Percentiles rank a stretch among this genome's conserved stretches.
Conservation (phyloP, 2,113 vertebrate species). For the Cichladusa arquata region DNA sequence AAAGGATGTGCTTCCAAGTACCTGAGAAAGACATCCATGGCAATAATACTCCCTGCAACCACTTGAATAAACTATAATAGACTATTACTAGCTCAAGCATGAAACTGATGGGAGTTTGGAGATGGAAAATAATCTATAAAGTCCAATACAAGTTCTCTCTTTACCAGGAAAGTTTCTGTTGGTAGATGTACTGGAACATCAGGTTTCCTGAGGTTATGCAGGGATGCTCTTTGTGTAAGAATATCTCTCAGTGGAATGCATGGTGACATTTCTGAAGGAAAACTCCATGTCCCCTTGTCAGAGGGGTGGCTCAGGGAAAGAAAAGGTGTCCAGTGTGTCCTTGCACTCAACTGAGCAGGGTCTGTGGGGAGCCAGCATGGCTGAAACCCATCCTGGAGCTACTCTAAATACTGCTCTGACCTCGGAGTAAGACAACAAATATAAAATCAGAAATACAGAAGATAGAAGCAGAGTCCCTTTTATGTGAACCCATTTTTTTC, state of each 20-base stretch:
- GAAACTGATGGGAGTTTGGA: not conserved
- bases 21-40: not conserved
- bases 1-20: not conserved
- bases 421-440: not conserved
- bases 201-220: not conserved
- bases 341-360: not conserved
- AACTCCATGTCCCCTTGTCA: accelerated
- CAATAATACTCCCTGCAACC: not conserved
- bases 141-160: not conserved
- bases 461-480: not conserved
- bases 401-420: not conserved
- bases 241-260: not conserved
- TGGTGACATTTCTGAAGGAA: not conserved
- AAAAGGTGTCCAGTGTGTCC: not conserved
- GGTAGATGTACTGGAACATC: not conserved
- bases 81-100: not conserved
- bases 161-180: not conserved
- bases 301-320: not conserved
- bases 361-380: not conserved
- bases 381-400: not conserved
- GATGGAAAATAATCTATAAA: not conserved
- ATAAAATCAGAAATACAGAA: not conserved
- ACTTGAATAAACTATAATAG: conserved; percentile 8
- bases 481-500: not conserved
- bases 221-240: not conserved